These are phyloP conservation scores for Myotis findleyi DNA, from an alignment of 2,797 vertebrate species.

Conservation along the genomic window DNA sequence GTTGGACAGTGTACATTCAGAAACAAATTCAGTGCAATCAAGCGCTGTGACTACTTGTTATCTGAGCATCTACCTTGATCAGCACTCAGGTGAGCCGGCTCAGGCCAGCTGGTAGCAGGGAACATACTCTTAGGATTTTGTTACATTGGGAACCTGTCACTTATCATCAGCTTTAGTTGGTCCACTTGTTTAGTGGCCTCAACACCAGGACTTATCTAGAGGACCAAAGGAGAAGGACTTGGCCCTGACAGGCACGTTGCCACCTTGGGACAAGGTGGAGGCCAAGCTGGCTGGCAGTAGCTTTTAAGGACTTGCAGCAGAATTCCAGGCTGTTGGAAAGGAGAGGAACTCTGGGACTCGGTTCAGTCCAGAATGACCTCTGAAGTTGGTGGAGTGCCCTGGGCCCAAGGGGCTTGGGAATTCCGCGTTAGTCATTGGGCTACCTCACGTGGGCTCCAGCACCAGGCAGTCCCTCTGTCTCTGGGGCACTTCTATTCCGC, in stretches of 20 bases:
- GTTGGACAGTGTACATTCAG: background rate
- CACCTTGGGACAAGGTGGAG: background rate
- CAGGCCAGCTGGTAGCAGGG: background rate
- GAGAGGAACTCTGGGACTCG: background rate
- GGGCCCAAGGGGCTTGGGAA: background rate
- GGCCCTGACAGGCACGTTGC: background rate
- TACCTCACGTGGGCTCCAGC: background rate
- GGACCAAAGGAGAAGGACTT: background rate
- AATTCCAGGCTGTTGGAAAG: background rate
- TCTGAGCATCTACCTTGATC: background rate
- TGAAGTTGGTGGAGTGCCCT: background rate
- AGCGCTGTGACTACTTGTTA: background rate
- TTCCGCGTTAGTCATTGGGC: background rate
- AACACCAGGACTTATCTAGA: background rate
- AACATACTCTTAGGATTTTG: background rate
- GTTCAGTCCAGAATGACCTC: background rate
- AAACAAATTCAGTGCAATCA: background rate
- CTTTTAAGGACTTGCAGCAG: background rate
- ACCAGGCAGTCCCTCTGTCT: background rate
- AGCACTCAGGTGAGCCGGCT: fast-evolving
- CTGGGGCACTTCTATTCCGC: slow-evolving; percentile 12
- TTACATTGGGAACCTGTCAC: background rate
- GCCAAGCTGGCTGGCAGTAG: background rate
- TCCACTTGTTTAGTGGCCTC: background rate
- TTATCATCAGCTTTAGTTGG: background rate